Percentiles rank a stretch among this genome's conserved stretches.
These are phyloP conservation scores for Drosophila miranda DNA, from an alignment of 1,140 invertebrate species.

Conservation along the genomic window DNA sequence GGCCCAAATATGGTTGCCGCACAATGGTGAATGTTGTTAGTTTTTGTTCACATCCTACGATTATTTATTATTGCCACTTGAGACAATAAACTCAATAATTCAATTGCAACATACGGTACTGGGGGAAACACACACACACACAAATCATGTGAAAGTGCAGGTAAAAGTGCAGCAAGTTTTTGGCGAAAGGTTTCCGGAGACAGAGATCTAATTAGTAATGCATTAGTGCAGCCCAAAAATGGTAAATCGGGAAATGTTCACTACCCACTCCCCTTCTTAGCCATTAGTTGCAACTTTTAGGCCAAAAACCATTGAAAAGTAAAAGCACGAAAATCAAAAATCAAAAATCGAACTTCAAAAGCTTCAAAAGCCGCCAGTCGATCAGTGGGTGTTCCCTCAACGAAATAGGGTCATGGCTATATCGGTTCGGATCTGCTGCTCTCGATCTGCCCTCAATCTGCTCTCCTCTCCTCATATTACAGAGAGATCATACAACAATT, in stretches of 20 bases:
- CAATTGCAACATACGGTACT: constrained; percentile 27
- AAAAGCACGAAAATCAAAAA: constrained; percentile 30
- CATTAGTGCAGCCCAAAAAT: constrained; percentile 37
- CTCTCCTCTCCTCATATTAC: constrained; percentile 6
- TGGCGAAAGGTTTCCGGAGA: constrained; percentile 53
- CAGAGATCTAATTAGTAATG: constrained; percentile 60
- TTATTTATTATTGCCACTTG: constrained; percentile 75
- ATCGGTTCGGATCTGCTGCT: constrained; percentile 13
- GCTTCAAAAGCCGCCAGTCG: constrained; percentile 39
- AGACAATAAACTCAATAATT: constrained; percentile 68
- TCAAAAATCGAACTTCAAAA: constrained; percentile 49
- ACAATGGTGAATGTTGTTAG: constrained; percentile 71
- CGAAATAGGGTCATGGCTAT: constrained; percentile 63
- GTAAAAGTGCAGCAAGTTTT: constrained; percentile 10
- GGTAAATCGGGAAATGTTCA: constrained; percentile 32
- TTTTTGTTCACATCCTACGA: constrained; percentile 45
- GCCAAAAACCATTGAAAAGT: constrained; percentile 8
- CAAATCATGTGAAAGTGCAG: constrained; percentile 63
- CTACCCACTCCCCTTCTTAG: constrained; percentile 10
- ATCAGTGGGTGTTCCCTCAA: constrained; percentile 65
- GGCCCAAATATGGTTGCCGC: constrained; percentile 46
- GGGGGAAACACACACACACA: constrained; percentile 7
- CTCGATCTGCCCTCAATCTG: neutral
- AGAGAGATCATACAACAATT: constrained; percentile 31
- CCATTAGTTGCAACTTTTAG: neutral